These are phyloP conservation scores for Xenotilapia caudafasciata DNA, from an alignment of 2,113 vertebrate genomes.

Conservation along the genomic window DNA sequence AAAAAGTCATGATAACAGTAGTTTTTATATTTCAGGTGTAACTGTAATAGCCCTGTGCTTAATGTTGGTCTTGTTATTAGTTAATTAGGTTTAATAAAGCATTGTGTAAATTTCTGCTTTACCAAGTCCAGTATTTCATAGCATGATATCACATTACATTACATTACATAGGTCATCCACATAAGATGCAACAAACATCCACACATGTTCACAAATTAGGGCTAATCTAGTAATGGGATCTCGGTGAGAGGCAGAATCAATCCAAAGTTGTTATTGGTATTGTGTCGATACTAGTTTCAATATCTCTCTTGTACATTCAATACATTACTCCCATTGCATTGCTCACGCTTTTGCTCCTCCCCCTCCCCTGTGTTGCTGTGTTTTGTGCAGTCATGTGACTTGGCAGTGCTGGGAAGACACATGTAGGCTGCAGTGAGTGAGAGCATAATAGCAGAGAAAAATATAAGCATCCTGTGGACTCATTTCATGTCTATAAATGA, in stretches of 20 bases:
- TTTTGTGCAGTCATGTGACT: background rate
- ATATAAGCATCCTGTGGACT: background rate
- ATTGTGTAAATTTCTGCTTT: background rate
- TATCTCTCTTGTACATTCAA: background rate
- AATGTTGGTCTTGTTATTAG: background rate
- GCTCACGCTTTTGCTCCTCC: background rate
- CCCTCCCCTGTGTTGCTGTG: background rate
- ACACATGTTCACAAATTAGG: background rate
- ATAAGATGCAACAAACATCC: accelerated
- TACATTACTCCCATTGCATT: background rate
- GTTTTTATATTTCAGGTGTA: background rate
- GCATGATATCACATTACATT: background rate
- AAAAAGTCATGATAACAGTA: background rate
- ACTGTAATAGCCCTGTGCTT: background rate
- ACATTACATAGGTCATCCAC: background rate
- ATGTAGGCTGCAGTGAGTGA: background rate
- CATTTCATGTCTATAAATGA: background rate
- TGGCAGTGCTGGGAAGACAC: background rate
- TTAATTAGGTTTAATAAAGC: background rate
- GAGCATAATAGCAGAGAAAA: background rate
- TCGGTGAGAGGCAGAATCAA: background rate
- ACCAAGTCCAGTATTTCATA: background rate
- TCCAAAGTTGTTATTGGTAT: background rate
- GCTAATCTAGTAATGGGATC: background rate
- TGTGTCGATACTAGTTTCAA: background rate